Base-by-base conservation (phyloP, 2,888 invertebrate species). In the Caenorhabditis drosophilae region DNA sequence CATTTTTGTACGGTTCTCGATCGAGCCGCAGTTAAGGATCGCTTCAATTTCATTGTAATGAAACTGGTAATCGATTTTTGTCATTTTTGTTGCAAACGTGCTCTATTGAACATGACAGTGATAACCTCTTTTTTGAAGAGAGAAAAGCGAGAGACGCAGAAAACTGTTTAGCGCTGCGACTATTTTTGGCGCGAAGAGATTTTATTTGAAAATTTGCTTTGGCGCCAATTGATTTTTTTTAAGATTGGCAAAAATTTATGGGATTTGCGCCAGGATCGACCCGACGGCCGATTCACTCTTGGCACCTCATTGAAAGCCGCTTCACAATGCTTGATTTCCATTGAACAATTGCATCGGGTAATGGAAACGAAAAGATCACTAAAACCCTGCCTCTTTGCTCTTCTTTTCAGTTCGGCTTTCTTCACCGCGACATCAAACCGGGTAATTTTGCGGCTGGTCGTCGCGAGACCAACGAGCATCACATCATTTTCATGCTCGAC, bases 11-110 rank as follows among this genome's bases (percentile, higher is more conserved):
- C 50, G 18, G 62, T 76, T 2, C 40, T 70, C 35, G 79, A 79
- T 50, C 66, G 75, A 12, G 79, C 76, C 3, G 63, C 66, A n/a
- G 59, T 75, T 11, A 57, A 67, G 22, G 68, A 61, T 22, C 69
- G 76, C 0, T 78, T 79, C 69, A 55, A 66, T 44, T 78, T 73
- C 42, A 45, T 79, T 27, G 69, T 78, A 26, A 79, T 79, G 79
- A 73, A 67, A 31, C 45, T 79, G 60, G 75, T 74, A 25, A 16
- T 12, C n/a, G n/a, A n/a, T n/a, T n/a, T n/a, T n/a, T n/a, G n/a
- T n/a, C n/a, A n/a, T n/a, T n/a, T n/a, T n/a, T n/a, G n/a, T n/a
- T n/a, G n/a, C n/a, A n/a, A n/a, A n/a, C n/a, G n/a, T n/a, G n/a
- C n/a, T n/a, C n/a, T n/a, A n/a, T n/a, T n/a, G n/a, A n/a, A n/a